phyloP scores from a whole-genome alignment of 2,888 invertebrate species.

The Trichacis sp. region DNA sequence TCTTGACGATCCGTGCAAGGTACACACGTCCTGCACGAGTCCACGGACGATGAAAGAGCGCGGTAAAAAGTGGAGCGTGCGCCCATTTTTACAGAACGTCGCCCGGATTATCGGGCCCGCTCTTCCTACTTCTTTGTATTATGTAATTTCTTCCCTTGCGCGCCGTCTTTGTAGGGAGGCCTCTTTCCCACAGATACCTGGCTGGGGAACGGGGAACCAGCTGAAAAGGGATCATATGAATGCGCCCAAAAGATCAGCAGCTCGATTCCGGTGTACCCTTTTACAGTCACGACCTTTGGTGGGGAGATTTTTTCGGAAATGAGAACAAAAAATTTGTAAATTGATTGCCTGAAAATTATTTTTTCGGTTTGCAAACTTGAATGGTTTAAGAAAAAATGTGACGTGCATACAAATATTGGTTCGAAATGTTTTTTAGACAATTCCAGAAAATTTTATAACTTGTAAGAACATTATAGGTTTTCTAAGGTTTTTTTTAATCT shows the following conservation, averaged over 20 bases:
- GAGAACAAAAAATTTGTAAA: too few species aligned
- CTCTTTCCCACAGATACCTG: constrained; percentile 29
- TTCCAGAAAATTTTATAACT: too few species aligned
- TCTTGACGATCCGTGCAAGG: constrained; percentile 20
- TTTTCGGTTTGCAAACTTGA: too few species aligned
- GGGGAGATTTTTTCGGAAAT: not conserved
- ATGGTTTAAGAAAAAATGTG: too few species aligned
- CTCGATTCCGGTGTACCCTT: constrained; percentile 7
- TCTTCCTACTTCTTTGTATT: constrained; percentile 28
- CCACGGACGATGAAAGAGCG: constrained; percentile 20
- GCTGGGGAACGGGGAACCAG: constrained; percentile 10
- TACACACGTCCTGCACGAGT: constrained; percentile 39
- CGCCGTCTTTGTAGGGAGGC: constrained; percentile 16
- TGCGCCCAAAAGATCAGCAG: constrained; percentile 5
- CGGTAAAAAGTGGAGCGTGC: constrained; percentile 36
- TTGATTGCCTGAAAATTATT: too few species aligned
- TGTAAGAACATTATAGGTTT: too few species aligned
- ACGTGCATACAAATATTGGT: too few species aligned
- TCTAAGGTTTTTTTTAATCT: too few species aligned
- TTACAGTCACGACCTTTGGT: not conserved
- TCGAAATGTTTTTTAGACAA: too few species aligned
- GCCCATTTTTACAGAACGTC: constrained; percentile 25
- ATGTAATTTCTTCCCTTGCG: constrained; percentile 22
- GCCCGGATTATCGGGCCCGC: constrained; percentile 14
- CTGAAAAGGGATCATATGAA: constrained; percentile 6